Evolutionary conservation across 2,113 vertebrate species (phyloP), one percentile per base, ranked within the genome.

Genomic region (Podarcis cretensis): DNA sequence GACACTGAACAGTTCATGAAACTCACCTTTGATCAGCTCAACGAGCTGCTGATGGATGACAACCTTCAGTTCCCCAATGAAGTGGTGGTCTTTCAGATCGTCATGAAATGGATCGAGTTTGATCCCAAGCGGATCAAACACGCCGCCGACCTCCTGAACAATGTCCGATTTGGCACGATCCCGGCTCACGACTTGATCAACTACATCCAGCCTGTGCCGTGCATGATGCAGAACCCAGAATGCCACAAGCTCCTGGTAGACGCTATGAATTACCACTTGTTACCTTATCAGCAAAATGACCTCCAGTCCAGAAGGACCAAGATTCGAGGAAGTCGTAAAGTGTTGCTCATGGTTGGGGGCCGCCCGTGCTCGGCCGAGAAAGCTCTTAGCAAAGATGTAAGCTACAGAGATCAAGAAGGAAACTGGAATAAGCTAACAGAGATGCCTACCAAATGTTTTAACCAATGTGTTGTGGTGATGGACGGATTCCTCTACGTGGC

Each of bases 181-280:
- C 96, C 97, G 0, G 97, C 98, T 91, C 95, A 96, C 1, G 97
- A 98, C 95, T 93, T 98, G 91, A 97, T 98, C 86, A 97, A 97
- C 14, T 96, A 97, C 59, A 96, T 98, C 90, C 98, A 98, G 89
- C 97, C 98, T 1, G 97, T 98, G 84, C 96, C 98, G 25, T 94
- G 94, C 73, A 98, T 98, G 98, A 98, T 98, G 98, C 95, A 96
- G 91, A 97, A 98, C 71, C 96, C 97, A 0, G 97, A 96, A 82
- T 98, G 98, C 84, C 98, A 98, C 95, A 96, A 95, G 82, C 95
- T 98, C 89, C 96, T 98, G 20, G 97, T 98, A 86, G 97, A 98
- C n/a, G 98, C 98, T 79, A 98, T 98, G 98, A 98, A 98, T 96
- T 98, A 98, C 96, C 98, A 98, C 96, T 96, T 98, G 83, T 97